These are phyloP conservation scores for Gerris lacustris DNA, from an alignment of 2,888 invertebrate species.

Conservation along the genomic window DNA sequence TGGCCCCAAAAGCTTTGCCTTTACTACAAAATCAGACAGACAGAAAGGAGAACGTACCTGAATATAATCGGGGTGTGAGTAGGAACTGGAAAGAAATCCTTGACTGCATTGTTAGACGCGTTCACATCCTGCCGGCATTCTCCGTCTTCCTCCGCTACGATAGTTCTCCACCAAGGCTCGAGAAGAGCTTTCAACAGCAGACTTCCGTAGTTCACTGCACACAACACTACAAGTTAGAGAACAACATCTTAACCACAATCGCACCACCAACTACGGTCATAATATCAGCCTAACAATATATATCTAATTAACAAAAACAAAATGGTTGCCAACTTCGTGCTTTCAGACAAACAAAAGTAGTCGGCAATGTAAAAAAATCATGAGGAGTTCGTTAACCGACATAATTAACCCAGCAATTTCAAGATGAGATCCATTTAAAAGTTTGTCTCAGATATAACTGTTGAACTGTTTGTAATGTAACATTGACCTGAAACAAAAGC, in stretches of 20 bases:
- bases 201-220: slow-evolving; percentile 83
- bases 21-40: neutral
- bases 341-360: too few species aligned
- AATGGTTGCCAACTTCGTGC: too few species aligned
- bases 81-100: slow-evolving; percentile 75
- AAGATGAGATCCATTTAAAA: too few species aligned
- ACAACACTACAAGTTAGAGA: neutral
- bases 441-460: too few species aligned
- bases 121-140: slow-evolving; percentile 49
- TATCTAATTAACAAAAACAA: neutral
- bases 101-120: slow-evolving; percentile 38
- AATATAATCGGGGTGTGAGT: slow-evolving; percentile 93
- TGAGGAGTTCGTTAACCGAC: too few species aligned
- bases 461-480: too few species aligned
- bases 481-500: too few species aligned
- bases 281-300: slow-evolving; percentile 7
- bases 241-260: neutral
- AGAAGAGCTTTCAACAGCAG: slow-evolving; percentile 84
- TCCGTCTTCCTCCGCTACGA: slow-evolving; percentile 57
- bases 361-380: too few species aligned
- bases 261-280: neutral
- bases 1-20: too few species aligned
- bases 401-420: too few species aligned
- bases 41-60: slow-evolving; percentile 43
- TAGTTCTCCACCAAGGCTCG: slow-evolving; percentile 80